These are phyloP conservation scores for Dendrocopos noguchii DNA, from an alignment of 2,113 vertebrate genomes.

Conservation along the genomic window DNA sequence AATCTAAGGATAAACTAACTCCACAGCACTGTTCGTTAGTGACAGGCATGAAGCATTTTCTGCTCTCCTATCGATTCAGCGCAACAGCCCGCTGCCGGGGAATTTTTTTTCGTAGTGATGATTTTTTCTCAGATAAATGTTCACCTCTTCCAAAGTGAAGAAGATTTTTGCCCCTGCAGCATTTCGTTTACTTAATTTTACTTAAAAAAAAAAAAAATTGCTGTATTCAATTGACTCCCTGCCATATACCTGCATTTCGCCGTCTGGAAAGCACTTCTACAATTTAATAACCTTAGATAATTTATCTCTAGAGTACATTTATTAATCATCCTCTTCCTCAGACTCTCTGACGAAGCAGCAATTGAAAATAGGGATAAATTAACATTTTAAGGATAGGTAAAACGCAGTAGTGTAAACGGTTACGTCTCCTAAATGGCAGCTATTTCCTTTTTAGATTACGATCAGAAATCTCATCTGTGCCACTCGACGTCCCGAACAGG, in stretches of 20 bases:
- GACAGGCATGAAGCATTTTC: conserved; percentile 10
- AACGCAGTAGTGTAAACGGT: not conserved
- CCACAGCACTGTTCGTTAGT: not conserved
- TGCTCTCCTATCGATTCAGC: not conserved
- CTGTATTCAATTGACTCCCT: not conserved
- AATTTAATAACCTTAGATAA: conserved; percentile 14
- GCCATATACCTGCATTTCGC: not conserved
- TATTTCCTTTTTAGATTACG: conserved; percentile 24
- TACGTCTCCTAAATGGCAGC: not conserved
- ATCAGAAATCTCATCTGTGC: conserved; percentile 48
- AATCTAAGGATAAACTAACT: conserved; percentile 55
- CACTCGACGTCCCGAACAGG: not conserved
- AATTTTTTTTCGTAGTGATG: not conserved
- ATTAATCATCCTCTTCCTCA: not conserved
- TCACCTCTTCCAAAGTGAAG: not conserved
- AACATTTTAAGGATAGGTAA: conserved; percentile 7
- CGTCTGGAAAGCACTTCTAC: not conserved
- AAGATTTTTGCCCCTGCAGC: not conserved
- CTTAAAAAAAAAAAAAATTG: not conserved
- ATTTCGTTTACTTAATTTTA: not conserved
- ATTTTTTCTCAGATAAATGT: conserved; percentile 10
- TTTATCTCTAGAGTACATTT: not conserved
- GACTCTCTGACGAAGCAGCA: not conserved
- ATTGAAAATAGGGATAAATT: not conserved
- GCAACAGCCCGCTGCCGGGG: not conserved